A percentile compares a stretch with the other conserved stretches of the same genome.
These are phyloP conservation scores for Muraenolepis orangiensis DNA, from an alignment of 2,797 vertebrate genomes.

Conservation along the genomic window DNA sequence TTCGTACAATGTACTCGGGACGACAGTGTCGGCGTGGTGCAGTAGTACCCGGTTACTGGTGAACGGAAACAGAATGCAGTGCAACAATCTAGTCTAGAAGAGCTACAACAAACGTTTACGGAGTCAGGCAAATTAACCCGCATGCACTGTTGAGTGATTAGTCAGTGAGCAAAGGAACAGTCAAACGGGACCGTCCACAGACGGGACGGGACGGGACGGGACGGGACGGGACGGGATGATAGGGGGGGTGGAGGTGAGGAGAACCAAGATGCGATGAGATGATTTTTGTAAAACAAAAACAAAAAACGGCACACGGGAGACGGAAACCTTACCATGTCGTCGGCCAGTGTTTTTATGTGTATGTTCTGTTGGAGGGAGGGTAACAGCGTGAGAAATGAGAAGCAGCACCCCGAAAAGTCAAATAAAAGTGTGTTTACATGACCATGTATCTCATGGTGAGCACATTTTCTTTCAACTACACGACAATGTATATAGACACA, in stretches of 20 bases:
- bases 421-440: conserved; percentile 26
- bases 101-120: neutral
- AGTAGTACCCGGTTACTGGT: neutral
- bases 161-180: conserved; percentile 36
- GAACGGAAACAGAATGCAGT: neutral
- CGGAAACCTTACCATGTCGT: conserved; percentile 97
- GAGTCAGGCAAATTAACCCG: conserved; percentile 5
- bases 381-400: conserved; percentile 68
- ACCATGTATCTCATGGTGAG: neutral
- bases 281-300: conserved; percentile 36
- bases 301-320: conserved; percentile 66
- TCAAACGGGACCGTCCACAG: conserved; percentile 22
- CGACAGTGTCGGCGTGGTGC: neutral
- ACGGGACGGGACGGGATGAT: conserved; percentile 34
- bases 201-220: conserved; percentile 33
- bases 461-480: neutral
- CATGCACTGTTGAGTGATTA: conserved; percentile 68
- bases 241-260: conserved; percentile 46
- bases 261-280: conserved; percentile 26
- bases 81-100: conserved; percentile 26
- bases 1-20: neutral
- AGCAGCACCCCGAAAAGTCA: conserved; percentile 46
- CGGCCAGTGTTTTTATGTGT: conserved; percentile 99
- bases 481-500: neutral
- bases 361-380: conserved; percentile 94